Evolutionary conservation across 2,797 vertebrate genomes (phyloP).

Genomic region (Anomalospiza imberbis): DNA sequence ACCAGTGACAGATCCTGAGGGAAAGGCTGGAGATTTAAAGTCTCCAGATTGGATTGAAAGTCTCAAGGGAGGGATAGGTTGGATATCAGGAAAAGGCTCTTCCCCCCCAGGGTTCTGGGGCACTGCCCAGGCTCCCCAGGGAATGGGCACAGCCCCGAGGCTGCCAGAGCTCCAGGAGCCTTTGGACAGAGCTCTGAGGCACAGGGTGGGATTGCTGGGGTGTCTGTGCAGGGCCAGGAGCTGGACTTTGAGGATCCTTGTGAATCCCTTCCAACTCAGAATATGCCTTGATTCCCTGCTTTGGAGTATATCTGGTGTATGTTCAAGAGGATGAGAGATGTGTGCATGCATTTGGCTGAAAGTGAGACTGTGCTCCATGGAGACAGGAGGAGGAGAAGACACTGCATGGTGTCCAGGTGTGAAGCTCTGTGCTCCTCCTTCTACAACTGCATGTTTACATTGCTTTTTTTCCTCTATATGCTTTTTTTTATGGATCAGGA

Average conservation of each 20-base stretch:
- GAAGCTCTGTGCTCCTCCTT: not conserved
- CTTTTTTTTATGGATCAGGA: not conserved
- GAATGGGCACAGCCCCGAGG: accelerated
- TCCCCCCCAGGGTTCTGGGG: not conserved
- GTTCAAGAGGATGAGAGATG: not conserved
- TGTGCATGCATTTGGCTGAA: not conserved
- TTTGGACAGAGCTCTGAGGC: not conserved
- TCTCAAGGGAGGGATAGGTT: not conserved
- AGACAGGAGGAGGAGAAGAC: not conserved
- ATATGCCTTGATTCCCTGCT: not conserved
- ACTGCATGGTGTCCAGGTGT: accelerated
- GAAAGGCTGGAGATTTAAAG: not conserved
- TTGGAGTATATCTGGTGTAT: not conserved
- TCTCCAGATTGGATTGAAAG: no score
- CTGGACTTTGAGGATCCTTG: not conserved
- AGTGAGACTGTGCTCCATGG: not conserved
- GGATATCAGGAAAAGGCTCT: not conserved
- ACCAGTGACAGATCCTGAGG: not conserved
- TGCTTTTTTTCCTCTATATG: not conserved
- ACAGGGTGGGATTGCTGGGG: not conserved
- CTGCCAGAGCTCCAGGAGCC: not conserved
- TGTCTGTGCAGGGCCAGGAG: not conserved
- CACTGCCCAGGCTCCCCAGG: not conserved
- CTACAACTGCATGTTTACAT: not conserved
- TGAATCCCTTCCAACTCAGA: not conserved